Base-by-base conservation (phyloP, 2,797 vertebrate species). In the Ctenochaetus hawaiiensis region DNA sequence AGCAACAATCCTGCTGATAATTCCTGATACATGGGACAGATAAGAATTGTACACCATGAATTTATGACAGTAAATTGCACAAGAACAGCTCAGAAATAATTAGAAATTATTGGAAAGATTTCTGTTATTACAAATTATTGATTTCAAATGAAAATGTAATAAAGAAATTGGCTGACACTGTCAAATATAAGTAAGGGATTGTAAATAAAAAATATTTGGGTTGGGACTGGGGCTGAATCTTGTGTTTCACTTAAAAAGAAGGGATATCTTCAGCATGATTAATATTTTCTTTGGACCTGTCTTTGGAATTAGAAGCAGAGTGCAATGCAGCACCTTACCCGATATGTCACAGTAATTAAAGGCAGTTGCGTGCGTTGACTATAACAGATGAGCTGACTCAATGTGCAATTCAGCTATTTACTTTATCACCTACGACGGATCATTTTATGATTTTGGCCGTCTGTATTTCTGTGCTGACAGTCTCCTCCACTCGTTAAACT, bases 1-100 rank as follows among this genome's bases (percentile, higher is more conserved):
- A 80, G 59, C 80, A 82, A 67, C 65, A 18, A 47, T 66, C 78
- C 80, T 39, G 7, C 73, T 73, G 79, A 79, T 81, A 81, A 85
- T 59, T 59, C 72, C 59, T 49, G 77, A 86, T 69, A 48, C 70
- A 79, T 8, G 64, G 43, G 34, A 64, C 59, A 70, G 80, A 80
- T 49, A 61, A 48, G 64, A 52, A 44, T 1, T n/a, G 47, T n/a
- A 68, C 66, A 52, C 22, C 22, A 76, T 60, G 8, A 52, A 44
- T 67, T 39, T 45, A 45, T 61, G 67, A 74, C 61, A 54, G 51
- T 41, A 69, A 54, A 66, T 71, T 5, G 5, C 49, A 49, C 17
- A 18, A 65, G 30, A 51, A 37, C 39, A 39, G 45, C 57, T 54
- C 9, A 30, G 22, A 71, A 82, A 65, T 67, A 51, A 81, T 58